These are phyloP conservation scores for Adoxophyes honmai DNA, from an alignment of 1,140 invertebrate species.

Conservation along the genomic window DNA sequence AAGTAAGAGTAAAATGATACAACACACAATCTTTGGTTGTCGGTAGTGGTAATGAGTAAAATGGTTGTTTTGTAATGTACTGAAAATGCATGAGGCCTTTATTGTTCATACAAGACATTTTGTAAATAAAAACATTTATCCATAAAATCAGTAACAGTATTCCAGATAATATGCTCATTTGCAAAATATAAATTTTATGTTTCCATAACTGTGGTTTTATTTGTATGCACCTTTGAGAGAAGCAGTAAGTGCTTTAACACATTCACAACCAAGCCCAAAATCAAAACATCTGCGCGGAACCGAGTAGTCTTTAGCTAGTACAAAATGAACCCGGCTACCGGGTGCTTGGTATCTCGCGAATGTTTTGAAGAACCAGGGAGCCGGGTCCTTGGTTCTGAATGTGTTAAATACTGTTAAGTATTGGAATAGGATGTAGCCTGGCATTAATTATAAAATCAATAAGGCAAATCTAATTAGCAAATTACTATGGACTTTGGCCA, in stretches of 20 bases:
- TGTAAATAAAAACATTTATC: slow-evolving; percentile 13
- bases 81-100: not conserved
- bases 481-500: not conserved
- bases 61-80: slow-evolving; percentile 8
- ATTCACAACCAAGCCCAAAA: too few relatives aligned
- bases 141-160: slow-evolving; percentile 26
- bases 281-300: too few relatives aligned
- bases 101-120: slow-evolving; percentile 11
- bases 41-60: slow-evolving; percentile 10
- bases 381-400: too few relatives aligned
- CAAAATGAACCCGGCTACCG: too few relatives aligned
- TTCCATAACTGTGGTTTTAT: slow-evolving; percentile 31
- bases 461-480: slow-evolving; percentile 3
- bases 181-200: slow-evolving; percentile 34
- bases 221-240: too few relatives aligned
- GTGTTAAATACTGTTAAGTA: too few relatives aligned
- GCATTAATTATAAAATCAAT: not conserved
- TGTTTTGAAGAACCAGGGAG: too few relatives aligned
- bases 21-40: not conserved
- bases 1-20: not conserved
- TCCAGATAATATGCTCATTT: slow-evolving; percentile 41
- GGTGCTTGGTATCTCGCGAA: too few relatives aligned
- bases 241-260: too few relatives aligned
- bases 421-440: not conserved
- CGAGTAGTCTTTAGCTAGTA: too few relatives aligned